Evolutionary conservation across 2,113 vertebrate genomes (phyloP).

Genomic region (Protobothrops flavoviridis): DNA sequence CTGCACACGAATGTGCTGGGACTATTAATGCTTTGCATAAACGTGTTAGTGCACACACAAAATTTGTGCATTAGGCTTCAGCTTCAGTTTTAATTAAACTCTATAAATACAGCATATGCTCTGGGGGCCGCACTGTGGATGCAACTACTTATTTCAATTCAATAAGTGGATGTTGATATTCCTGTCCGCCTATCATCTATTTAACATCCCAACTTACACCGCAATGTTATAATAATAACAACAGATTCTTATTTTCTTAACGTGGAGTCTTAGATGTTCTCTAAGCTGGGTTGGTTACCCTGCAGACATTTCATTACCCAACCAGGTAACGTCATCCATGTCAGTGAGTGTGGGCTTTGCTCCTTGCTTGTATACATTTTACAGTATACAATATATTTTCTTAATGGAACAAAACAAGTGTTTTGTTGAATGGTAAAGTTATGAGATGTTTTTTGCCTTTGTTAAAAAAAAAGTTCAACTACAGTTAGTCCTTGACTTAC

Average conservation of each 20-base stretch:
- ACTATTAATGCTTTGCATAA: neutral
- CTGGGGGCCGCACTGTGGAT: neutral
- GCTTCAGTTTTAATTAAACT: neutral
- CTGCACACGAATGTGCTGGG: neutral
- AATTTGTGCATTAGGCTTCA: neutral
- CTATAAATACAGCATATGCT: neutral
- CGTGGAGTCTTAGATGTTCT: no score
- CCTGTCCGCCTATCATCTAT: neutral
- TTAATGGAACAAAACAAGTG: no score
- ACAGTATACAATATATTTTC: no score
- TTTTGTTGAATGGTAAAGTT: neutral
- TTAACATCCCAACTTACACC: neutral
- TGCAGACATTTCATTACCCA: no score
- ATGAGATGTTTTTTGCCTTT: neutral
- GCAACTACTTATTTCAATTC: neutral
- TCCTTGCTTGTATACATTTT: no score
- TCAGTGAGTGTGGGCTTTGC: no score
- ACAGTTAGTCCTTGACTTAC: no score
- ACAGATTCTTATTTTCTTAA: no score
- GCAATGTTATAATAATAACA: neutral
- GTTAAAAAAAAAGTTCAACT: neutral
- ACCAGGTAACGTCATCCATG: no score
- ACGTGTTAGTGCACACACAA: neutral
- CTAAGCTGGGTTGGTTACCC: no score
- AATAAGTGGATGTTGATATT: neutral